Percentiles rank a stretch among this genome's conserved stretches.
Evolutionary conservation across 2,797 vertebrate genomes (phyloP).

Genomic region (Limnodromus scolopaceus): DNA sequence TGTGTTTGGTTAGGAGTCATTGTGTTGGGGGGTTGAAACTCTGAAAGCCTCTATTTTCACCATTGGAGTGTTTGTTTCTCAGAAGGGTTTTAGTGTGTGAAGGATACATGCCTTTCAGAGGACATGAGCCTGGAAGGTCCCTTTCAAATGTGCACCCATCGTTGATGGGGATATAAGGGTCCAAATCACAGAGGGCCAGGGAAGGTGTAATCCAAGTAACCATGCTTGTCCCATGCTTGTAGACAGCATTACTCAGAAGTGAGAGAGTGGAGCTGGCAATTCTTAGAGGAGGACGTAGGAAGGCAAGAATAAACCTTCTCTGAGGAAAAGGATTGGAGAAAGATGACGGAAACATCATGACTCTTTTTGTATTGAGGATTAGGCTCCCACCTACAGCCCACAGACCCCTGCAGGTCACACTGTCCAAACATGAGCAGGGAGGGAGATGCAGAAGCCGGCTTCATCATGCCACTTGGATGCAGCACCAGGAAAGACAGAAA

Average conservation of each 20-base stretch:
- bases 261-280: background rate
- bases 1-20: background rate
- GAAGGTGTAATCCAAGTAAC: background rate
- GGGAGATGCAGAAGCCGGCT: background rate
- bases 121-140: background rate
- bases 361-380: background rate
- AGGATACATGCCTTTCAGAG: background rate
- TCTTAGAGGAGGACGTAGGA: background rate
- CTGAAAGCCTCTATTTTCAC: background rate
- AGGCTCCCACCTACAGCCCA: background rate
- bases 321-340: background rate
- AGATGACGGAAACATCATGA: background rate
- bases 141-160: background rate
- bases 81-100: background rate
- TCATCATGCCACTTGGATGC: background rate
- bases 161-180: background rate
- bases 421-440: fast-evolving
- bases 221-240: background rate
- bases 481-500: background rate
- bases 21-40: background rate
- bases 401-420: background rate
- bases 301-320: background rate
- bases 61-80: background rate
- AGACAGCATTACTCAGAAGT: background rate
- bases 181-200: background rate